These are phyloP conservation scores for Eucriotettix oculatus DNA, from an alignment of 2,888 invertebrate genomes.

Conservation along the genomic window DNA sequence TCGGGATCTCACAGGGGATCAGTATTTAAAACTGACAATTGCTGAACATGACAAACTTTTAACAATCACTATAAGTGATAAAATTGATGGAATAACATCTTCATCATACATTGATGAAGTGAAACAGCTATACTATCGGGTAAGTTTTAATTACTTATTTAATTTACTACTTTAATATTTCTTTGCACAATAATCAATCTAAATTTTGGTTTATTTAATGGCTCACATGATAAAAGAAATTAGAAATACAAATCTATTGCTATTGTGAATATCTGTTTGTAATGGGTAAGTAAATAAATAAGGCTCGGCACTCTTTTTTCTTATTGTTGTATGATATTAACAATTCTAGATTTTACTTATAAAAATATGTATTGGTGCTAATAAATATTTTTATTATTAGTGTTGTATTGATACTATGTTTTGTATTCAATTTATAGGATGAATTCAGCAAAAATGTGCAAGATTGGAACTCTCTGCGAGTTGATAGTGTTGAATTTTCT, in stretches of 20 bases:
- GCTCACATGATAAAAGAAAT: too few relatives aligned
- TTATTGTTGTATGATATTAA: too few relatives aligned
- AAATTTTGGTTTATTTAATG: too few relatives aligned
- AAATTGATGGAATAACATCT: constrained; percentile 61
- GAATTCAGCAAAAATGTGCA: constrained; percentile 88
- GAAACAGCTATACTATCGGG: constrained; percentile 67
- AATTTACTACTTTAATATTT: background rate
- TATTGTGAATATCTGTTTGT: too few relatives aligned
- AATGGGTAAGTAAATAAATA: too few relatives aligned
- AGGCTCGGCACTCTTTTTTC: too few relatives aligned
- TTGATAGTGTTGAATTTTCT: constrained; percentile 76
- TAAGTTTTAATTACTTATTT: constrained; percentile 20
- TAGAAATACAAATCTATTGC: too few relatives aligned
- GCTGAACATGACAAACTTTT: constrained; percentile 70
- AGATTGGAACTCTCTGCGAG: constrained; percentile 86
- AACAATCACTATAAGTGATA: constrained; percentile 53
- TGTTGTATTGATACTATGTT: background rate
- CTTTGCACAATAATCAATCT: too few relatives aligned
- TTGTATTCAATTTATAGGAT: constrained; percentile 36
- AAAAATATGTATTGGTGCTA: too few relatives aligned
- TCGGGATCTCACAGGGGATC: constrained; percentile 71
- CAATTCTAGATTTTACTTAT: too few relatives aligned
- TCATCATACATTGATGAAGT: constrained; percentile 74
- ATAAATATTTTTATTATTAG: too few relatives aligned
- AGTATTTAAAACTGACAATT: constrained; percentile 67